Base-by-base conservation (phyloP, 2,797 vertebrate genomes). In the Sebastes cheni region DNA sequence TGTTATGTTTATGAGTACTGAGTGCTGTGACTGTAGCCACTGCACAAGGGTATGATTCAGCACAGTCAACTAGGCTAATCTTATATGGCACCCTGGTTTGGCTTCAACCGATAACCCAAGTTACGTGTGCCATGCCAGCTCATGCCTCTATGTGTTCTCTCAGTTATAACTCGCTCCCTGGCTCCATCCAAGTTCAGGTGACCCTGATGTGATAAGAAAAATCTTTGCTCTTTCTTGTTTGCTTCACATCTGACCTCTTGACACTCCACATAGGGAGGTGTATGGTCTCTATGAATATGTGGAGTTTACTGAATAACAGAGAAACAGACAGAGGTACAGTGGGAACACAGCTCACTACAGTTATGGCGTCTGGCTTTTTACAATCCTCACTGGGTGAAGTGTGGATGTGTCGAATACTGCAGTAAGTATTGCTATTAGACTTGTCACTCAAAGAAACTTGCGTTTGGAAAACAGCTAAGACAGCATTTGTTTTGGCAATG, bases 311-410 rank as follows among this genome's bases (percentile, higher is more conserved):
- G 71, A 29, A 55, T 42, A 81, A 79, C 60, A 65, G 54, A 71
- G 14, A 67, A 71, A 70, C 11, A 72, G 64, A 50, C 23, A 30
- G 52, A 67, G 46, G 66, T 71, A 46, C 7, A 46, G 42, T 46
- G 1, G 52, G 20, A 55, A 36, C 29, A 36, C 67, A 30, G 65
- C 5, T n/a, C 36, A 6, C 14, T 46, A 6, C 30, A 56, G 56
- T 30, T 72, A 94, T 93, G 94, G 87, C 91, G 7, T 80, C 77
- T 70, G 77, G 86, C 18, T 77, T 83, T 88, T 88, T 94, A 79
- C 87, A 88, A 59, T 82, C 75, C 11, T 84, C 83, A 8, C 13
- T 89, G 36, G 84, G 80, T 72, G 89, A 94, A 67, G 87, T 93
- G 66, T 91, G 88, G 91, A 90, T 93, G 69, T 58, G 88, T 79